phyloP scores from a whole-genome alignment of 1,140 invertebrate genomes.

The Cydia amplana region DNA sequence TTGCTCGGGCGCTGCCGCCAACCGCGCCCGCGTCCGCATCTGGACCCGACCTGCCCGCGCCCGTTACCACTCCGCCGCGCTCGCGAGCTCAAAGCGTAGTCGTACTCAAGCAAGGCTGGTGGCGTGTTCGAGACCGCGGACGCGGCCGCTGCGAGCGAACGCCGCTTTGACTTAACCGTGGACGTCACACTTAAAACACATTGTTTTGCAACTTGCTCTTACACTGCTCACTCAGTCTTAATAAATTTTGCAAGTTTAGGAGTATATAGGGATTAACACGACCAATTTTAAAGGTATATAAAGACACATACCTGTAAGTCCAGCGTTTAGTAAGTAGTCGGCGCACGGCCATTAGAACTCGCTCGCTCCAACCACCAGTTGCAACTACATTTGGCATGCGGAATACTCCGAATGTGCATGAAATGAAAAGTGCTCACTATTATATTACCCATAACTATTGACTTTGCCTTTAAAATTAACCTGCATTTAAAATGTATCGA shows the following conservation, averaged over 20 bases:
- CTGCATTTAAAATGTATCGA: not conserved
- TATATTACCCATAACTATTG: not conserved
- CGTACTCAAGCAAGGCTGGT: not conserved
- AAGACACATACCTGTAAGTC: constrained; percentile 11
- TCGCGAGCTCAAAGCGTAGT: not conserved
- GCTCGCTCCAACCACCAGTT: constrained; percentile 12
- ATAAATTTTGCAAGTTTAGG: constrained; percentile 17
- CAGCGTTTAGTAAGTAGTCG: not conserved
- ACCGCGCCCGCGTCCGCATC: constrained; percentile 14
- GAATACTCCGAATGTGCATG: not conserved
- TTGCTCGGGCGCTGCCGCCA: constrained; percentile 50
- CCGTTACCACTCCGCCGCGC: not conserved
- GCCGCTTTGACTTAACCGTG: constrained; percentile 32
- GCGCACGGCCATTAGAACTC: not conserved
- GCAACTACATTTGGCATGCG: not conserved
- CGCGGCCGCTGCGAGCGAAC: not conserved
- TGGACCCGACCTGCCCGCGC: not conserved
- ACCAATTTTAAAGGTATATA: constrained; percentile 24
- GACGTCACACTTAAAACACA: constrained; percentile 9
- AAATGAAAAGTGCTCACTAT: not conserved
- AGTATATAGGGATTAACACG: constrained; percentile 16
- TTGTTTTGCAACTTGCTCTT: constrained; percentile 19
- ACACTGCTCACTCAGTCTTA: constrained; percentile 11
- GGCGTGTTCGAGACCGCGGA: not conserved
- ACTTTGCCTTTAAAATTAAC: not conserved